Percentiles rank a stretch among this genome's conserved stretches.
These are phyloP conservation scores for Drosophila saltans DNA, from an alignment of 1,140 invertebrate species.

Conservation along the genomic window DNA sequence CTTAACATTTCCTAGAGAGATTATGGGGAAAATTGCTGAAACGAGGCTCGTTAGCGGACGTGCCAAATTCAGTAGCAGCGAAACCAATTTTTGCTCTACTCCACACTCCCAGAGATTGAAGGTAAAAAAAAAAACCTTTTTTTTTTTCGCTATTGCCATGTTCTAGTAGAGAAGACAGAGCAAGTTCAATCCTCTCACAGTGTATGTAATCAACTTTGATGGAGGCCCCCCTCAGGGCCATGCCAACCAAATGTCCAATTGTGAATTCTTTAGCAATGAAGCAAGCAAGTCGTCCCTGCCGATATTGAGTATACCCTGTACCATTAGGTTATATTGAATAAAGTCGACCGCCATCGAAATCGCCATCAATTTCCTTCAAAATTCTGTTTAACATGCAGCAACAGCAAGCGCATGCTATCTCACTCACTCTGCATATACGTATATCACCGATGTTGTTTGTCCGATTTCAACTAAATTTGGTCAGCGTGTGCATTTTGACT, in stretches of 20 bases:
- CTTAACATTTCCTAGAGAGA: slow-evolving; percentile 47
- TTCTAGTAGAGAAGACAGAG: slow-evolving; percentile 4
- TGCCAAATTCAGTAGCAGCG: slow-evolving; percentile 44
- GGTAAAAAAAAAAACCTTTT: slow-evolving; percentile 26
- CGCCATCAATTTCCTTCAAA: too few species aligned
- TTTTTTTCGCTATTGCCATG: slow-evolving; percentile 12
- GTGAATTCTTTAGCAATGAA: slow-evolving; percentile 30
- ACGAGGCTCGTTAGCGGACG: slow-evolving; percentile 23
- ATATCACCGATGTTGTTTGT: too few species aligned
- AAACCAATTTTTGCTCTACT: slow-evolving; percentile 7
- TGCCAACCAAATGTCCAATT: slow-evolving; percentile 5
- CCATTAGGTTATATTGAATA: too few species aligned
- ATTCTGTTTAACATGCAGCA: too few species aligned
- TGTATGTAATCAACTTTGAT: slow-evolving; percentile 34
- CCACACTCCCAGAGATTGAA: background rate
- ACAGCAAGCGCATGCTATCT: too few species aligned
- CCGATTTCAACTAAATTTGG: too few species aligned
- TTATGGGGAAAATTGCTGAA: slow-evolving; percentile 44
- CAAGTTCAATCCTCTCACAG: background rate
- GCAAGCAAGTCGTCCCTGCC: too few species aligned
- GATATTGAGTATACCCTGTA: too few species aligned
- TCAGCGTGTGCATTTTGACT: too few species aligned
- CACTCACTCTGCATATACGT: too few species aligned
- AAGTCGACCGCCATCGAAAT: too few species aligned
- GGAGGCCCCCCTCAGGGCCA: slow-evolving; percentile 1